These are phyloP conservation scores for Philopotamus ludificatus DNA, from an alignment of 1,140 invertebrate genomes.

Conservation along the genomic window DNA sequence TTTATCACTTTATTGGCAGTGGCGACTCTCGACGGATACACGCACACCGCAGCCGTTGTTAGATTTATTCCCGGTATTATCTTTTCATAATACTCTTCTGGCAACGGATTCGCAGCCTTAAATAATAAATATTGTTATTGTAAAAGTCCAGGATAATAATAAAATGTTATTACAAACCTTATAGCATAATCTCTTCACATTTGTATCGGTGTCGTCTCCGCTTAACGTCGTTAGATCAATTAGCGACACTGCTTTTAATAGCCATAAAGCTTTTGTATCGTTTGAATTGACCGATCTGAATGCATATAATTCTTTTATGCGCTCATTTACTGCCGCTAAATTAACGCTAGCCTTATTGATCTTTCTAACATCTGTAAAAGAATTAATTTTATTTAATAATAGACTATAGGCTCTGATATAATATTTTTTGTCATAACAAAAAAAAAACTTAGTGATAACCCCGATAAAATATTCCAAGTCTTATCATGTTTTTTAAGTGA, in stretches of 20 bases:
- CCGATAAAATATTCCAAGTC: too few species aligned
- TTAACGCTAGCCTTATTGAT: background rate
- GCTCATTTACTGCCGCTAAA: constrained; percentile 51
- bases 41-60: constrained; percentile 86
- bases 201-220: constrained; percentile 83
- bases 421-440: too few species aligned
- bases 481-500: too few species aligned
- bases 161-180: constrained; percentile 60
- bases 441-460: too few species aligned
- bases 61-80: constrained; percentile 46
- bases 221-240: constrained; percentile 92
- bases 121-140: constrained; percentile 34
- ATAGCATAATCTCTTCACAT: constrained; percentile 76
- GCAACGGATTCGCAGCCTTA: constrained; percentile 61
- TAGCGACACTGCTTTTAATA: constrained; percentile 76
- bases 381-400: too few species aligned
- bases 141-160: background rate
- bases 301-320: constrained; percentile 51
- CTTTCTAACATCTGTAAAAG: too few species aligned
- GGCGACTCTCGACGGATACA: constrained; percentile 82
- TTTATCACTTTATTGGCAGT: constrained; percentile 68
- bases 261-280: constrained; percentile 68
- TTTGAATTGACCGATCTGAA: constrained; percentile 48
- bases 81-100: constrained; percentile 43
- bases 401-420: too few species aligned